phyloP scores from a whole-genome alignment of 2,797 vertebrate genomes.

The Catamblyrhynchus diadema region DNA sequence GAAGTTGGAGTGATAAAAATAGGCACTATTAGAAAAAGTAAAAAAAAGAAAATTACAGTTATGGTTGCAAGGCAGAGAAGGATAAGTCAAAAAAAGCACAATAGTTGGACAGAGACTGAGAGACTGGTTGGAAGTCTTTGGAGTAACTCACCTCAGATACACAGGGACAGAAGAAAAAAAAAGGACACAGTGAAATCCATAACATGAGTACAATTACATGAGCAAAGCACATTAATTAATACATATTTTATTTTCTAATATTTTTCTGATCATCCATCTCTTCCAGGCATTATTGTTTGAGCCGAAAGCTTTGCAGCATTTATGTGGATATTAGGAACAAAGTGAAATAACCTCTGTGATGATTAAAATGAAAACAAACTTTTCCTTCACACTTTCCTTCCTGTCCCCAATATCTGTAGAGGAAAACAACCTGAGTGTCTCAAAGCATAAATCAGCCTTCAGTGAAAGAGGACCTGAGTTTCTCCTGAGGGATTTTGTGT shows the following conservation, averaged over 20 bases:
- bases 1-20: neutral
- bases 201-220: neutral
- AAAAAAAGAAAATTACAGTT: neutral
- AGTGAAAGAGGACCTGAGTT: neutral
- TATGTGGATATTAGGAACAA: neutral
- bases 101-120: neutral
- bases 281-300: neutral
- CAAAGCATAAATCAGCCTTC: neutral
- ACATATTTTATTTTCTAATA: neutral
- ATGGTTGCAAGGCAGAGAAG: neutral
- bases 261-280: neutral
- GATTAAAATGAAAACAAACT: neutral
- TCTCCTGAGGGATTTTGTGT: neutral
- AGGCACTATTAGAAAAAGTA: neutral
- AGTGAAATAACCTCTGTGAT: fast-evolving
- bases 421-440: neutral
- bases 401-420: neutral
- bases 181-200: neutral
- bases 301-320: neutral
- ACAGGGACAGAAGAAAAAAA: neutral
- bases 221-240: neutral
- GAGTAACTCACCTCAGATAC: neutral
- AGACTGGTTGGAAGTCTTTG: neutral
- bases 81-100: neutral
- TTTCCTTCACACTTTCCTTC: neutral